Evolutionary conservation across 2,888 invertebrate species (phyloP).

Genomic region (Lepidocyrtoides sp.): DNA sequence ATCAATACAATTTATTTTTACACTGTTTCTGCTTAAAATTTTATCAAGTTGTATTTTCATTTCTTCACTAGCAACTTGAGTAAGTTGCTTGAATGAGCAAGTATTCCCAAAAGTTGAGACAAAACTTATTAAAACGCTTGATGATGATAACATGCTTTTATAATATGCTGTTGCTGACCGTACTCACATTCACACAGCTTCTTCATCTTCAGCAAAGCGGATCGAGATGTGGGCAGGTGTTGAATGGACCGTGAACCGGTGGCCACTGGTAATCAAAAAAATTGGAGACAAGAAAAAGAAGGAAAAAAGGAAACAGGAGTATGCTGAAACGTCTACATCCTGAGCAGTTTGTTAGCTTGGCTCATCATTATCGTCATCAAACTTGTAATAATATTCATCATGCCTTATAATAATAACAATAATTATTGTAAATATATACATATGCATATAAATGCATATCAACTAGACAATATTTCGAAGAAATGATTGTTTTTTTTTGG

Average conservation of each 20-base stretch:
- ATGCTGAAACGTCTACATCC: background rate
- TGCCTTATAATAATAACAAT: conserved; percentile 60
- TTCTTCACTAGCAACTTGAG: background rate
- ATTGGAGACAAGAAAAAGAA: conserved; percentile 67
- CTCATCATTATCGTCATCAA: conserved; percentile 22
- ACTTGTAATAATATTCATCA: conserved; percentile 51
- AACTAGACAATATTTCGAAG: background rate
- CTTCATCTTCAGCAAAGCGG: conserved; percentile 6
- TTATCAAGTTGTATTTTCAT: background rate
- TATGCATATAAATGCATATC: no score
- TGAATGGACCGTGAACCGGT: conserved; percentile 82
- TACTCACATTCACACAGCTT: background rate
- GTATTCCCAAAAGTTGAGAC: background rate
- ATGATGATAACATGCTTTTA: conserved; percentile 23
- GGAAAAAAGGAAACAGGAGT: background rate
- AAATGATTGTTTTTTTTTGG: background rate
- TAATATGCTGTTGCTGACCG: background rate
- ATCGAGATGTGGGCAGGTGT: conserved; percentile 78
- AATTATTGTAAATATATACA: conserved; percentile 45
- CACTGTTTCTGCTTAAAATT: conserved; percentile 5
- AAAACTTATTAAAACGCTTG: background rate
- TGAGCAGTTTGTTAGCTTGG: background rate
- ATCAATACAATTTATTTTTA: background rate
- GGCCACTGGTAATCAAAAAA: conserved; percentile 73
- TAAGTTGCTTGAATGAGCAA: no score